These are phyloP conservation scores for Trematomus bernacchii DNA, from an alignment of 2,797 vertebrate species.

Conservation along the genomic window DNA sequence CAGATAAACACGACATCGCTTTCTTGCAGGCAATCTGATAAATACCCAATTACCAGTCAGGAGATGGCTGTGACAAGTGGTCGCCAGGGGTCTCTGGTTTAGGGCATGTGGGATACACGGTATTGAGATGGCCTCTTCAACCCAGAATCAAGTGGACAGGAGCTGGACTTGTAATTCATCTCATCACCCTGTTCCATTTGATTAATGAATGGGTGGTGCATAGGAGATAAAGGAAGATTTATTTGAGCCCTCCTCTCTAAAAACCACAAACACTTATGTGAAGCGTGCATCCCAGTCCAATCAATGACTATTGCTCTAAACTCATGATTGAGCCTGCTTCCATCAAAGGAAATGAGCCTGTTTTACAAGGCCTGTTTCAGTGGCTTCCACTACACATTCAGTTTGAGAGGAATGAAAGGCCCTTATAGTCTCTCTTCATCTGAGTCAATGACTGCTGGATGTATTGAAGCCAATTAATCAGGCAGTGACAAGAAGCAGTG, in stretches of 20 bases:
- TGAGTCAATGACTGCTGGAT: constrained; percentile 72
- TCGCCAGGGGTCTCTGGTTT: constrained; percentile 69
- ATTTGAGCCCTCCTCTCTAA: constrained; percentile 52
- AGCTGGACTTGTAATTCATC: constrained; percentile 67
- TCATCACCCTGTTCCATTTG: constrained; percentile 86
- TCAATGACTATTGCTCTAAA: constrained; percentile 63
- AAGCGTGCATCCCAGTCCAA: constrained; percentile 52
- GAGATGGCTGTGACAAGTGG: constrained; percentile 85
- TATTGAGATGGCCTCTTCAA: constrained; percentile 61
- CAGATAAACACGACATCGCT: constrained; percentile 88
- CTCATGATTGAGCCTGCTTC: constrained; percentile 49
- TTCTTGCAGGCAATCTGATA: constrained; percentile 94
- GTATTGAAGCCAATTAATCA: constrained; percentile 79
- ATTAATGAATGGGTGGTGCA: constrained; percentile 81
- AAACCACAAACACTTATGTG: constrained; percentile 64
- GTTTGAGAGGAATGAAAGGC: constrained; percentile 66
- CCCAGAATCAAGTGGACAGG: constrained; percentile 59
- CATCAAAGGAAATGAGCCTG: constrained; percentile 71
- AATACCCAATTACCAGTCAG: constrained; percentile 94
- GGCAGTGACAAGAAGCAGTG: constrained; percentile 68
- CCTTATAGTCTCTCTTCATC: constrained; percentile 78
- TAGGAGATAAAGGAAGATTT: constrained; percentile 78
- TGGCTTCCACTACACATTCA: constrained; percentile 53
- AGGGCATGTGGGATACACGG: constrained; percentile 42
- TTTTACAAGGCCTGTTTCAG: constrained; percentile 68